Conservation (phyloP, 1,140 invertebrate genomes). For the Drosophila repleta region DNA sequence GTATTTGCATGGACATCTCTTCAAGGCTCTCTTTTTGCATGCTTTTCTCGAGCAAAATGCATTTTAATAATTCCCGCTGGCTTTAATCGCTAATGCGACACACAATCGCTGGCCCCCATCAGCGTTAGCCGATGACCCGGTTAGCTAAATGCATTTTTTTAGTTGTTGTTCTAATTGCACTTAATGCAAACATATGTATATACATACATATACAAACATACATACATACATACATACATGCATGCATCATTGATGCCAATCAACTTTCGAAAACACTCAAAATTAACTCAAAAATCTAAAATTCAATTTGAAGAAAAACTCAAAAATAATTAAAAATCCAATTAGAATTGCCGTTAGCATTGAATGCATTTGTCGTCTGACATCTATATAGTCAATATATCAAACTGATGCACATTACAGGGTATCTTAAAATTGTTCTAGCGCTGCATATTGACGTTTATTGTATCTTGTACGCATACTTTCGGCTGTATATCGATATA, state of each 20-base stretch:
- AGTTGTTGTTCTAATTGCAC: conserved; percentile 8
- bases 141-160: conserved; percentile 35
- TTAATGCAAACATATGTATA: not conserved
- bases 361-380: not conserved
- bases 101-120: conserved; percentile 40
- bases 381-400: not conserved
- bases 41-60: conserved; percentile 23
- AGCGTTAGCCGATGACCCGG: conserved; percentile 43
- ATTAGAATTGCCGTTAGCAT: not conserved
- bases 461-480: too few species aligned
- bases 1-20: conserved; percentile 39
- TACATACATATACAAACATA: conserved; percentile 6
- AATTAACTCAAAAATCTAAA: not conserved
- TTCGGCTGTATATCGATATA: too few species aligned
- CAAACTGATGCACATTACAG: too few species aligned
- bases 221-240: not conserved
- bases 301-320: not conserved
- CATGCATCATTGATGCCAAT: not conserved
- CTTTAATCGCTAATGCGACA: conserved; percentile 40
- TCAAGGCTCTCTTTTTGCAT: conserved; percentile 20
- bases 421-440: too few species aligned
- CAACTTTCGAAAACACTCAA: conserved; percentile 6
- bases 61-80: conserved; percentile 15
- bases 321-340: not conserved
- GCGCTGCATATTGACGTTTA: too few species aligned